Evolutionary conservation across 2,113 vertebrate species (phyloP).

Genomic region (Mirounga angustirostris): DNA sequence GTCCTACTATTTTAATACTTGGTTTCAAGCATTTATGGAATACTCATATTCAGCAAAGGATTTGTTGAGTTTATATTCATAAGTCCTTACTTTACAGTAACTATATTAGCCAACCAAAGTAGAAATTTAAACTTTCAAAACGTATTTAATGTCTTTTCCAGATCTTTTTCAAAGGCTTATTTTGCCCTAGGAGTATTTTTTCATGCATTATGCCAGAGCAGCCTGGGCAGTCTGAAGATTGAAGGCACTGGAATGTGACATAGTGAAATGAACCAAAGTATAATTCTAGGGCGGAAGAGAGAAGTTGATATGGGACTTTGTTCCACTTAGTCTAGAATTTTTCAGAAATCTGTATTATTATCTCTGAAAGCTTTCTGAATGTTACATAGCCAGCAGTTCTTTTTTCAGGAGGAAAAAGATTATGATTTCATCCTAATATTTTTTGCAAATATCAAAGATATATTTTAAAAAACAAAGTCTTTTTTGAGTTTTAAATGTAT

Average conservation of each 20-base stretch:
- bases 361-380: constrained; percentile 57
- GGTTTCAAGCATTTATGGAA: constrained; percentile 27
- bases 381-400: background rate
- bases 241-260: constrained; percentile 32
- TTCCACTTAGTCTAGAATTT: constrained; percentile 53
- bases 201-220: background rate
- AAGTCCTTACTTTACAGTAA: background rate
- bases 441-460: background rate
- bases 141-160: constrained; percentile 18
- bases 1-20: constrained; percentile 35
- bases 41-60: background rate
- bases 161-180: background rate
- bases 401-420: background rate
- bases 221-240: background rate
- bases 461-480: constrained; percentile 11
- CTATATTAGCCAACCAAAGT: background rate
- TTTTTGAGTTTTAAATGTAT: constrained; percentile 26
- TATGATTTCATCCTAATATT: background rate
- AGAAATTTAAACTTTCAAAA: constrained; percentile 37
- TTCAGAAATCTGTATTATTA: background rate
- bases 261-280: constrained; percentile 18
- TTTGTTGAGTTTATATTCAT: background rate
- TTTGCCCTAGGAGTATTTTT: constrained; percentile 45
- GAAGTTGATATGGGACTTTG: background rate
- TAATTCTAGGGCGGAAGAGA: constrained; percentile 29